A percentile compares a stretch with the other conserved stretches of the same genome.
Conservation (phyloP, 2,888 invertebrate species). For the Desoria tigrina region DNA sequence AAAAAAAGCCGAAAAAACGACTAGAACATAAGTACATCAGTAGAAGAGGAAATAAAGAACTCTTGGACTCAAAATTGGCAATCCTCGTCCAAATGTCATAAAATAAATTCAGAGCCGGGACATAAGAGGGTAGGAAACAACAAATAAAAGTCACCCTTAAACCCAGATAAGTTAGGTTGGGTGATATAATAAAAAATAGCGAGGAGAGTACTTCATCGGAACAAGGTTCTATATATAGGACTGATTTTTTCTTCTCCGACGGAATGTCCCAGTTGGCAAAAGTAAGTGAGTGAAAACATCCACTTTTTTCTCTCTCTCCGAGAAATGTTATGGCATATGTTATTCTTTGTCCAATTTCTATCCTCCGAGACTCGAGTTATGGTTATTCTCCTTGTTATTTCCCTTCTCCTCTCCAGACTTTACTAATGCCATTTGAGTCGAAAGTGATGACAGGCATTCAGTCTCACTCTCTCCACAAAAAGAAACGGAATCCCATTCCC, state of each 20-base stretch:
- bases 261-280: slow-evolving; percentile 18
- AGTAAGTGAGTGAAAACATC: slow-evolving; percentile 21
- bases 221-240: no score
- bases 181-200: background rate
- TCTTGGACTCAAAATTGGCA: no score
- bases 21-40: no score
- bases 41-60: no score
- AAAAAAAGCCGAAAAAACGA: background rate
- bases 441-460: slow-evolving; percentile 22
- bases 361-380: slow-evolving; percentile 6
- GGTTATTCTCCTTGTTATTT: slow-evolving; percentile 18
- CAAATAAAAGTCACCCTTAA: slow-evolving; percentile 28
- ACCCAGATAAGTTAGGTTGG: slow-evolving; percentile 3
- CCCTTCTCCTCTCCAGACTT: background rate
- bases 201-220: background rate
- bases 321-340: slow-evolving; percentile 20
- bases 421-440: slow-evolving; percentile 17
- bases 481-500: background rate
- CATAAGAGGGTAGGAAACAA: slow-evolving; percentile 6
- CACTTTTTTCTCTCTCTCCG: slow-evolving; percentile 5
- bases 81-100: slow-evolving; percentile 15
- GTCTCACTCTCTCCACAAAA: slow-evolving; percentile 13
- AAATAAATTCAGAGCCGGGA: slow-evolving; percentile 15
- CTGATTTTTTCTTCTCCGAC: no score
- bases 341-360: slow-evolving; percentile 19